phyloP scores from a whole-genome alignment of 2,113 vertebrate species.

The Candoia aspera region DNA sequence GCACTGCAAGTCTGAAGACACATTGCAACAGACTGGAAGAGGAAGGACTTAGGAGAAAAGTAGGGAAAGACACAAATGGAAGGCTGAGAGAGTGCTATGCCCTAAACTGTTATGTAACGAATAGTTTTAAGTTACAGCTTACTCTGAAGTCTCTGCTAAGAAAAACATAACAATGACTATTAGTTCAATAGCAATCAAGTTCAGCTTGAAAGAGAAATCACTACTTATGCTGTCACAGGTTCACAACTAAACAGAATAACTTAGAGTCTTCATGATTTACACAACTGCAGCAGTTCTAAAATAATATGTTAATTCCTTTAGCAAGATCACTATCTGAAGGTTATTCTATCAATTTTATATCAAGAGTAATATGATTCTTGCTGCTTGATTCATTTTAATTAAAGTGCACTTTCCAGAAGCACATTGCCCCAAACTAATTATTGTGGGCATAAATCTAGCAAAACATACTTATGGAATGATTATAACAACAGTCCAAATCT shows the following conservation, averaged over 20 bases:
- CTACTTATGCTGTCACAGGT: neutral
- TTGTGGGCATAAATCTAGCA: constrained; percentile 6
- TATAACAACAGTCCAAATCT: neutral
- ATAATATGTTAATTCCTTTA: neutral
- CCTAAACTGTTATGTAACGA: neutral
- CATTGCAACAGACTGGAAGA: neutral
- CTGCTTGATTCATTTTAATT: constrained; percentile 14
- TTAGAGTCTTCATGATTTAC: neutral
- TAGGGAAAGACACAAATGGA: neutral
- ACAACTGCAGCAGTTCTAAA: neutral
- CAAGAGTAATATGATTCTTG: constrained; percentile 7
- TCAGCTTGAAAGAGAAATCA: neutral
- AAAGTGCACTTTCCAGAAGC: constrained; percentile 4
- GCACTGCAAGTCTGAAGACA: neutral
- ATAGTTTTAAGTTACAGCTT: neutral
- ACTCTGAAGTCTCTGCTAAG: neutral
- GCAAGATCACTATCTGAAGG: neutral
- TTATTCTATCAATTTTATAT: constrained; percentile 1
- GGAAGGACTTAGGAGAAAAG: neutral
- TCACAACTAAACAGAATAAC: neutral
- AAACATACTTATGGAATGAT: neutral
- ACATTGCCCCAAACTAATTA: neutral
- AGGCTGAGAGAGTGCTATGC: neutral
- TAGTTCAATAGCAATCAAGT: neutral
- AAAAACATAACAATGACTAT: neutral